Evolutionary conservation across 2,888 invertebrate genomes (phyloP).

Genomic region (Cheilosia scutellata): DNA sequence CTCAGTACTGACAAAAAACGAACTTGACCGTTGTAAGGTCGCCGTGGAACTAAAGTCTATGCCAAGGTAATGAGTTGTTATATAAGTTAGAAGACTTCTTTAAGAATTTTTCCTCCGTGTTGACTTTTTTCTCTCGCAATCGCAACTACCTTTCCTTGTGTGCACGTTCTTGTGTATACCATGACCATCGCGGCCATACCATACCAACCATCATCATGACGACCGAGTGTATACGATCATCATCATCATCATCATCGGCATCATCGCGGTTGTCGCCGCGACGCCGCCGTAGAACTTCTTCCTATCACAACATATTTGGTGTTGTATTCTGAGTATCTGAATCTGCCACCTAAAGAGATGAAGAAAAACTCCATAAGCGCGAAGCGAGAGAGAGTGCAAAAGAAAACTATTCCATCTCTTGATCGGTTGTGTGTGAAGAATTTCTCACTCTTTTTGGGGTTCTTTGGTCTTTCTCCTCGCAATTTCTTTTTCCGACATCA

Average conservation of each 20-base stretch:
- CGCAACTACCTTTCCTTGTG: slow-evolving; percentile 56
- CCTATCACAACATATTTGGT: slow-evolving; percentile 69
- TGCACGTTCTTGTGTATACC: slow-evolving; percentile 73
- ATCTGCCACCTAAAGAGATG: slow-evolving; percentile 24
- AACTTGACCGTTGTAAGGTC: slow-evolving; percentile 84
- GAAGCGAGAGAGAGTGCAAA: slow-evolving; percentile 27
- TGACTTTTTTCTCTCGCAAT: slow-evolving; percentile 65
- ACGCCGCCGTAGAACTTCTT: slow-evolving; percentile 38
- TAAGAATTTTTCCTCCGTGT: slow-evolving; percentile 76
- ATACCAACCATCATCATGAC: slow-evolving; percentile 66
- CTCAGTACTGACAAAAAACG: slow-evolving; percentile 77
- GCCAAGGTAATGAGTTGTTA: slow-evolving; percentile 84
- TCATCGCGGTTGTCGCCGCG: slow-evolving; percentile 41
- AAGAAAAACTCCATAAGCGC: slow-evolving; percentile 27
- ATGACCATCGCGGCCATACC: slow-evolving; percentile 72
- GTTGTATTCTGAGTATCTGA: slow-evolving; percentile 62
- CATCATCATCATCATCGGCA: slow-evolving; percentile 49
- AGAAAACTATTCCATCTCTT: slow-evolving; percentile 28
- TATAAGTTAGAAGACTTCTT: slow-evolving; percentile 84
- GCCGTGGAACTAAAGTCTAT: slow-evolving; percentile 84
- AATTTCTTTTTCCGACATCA: slow-evolving; percentile 61
- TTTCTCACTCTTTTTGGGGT: slow-evolving; percentile 44
- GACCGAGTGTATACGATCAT: neutral
- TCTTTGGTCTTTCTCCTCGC: slow-evolving; percentile 68
- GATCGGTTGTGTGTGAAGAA: slow-evolving; percentile 3